Evolutionary conservation across 1,140 invertebrate genomes (phyloP).

Genomic region (Apis florea): DNA sequence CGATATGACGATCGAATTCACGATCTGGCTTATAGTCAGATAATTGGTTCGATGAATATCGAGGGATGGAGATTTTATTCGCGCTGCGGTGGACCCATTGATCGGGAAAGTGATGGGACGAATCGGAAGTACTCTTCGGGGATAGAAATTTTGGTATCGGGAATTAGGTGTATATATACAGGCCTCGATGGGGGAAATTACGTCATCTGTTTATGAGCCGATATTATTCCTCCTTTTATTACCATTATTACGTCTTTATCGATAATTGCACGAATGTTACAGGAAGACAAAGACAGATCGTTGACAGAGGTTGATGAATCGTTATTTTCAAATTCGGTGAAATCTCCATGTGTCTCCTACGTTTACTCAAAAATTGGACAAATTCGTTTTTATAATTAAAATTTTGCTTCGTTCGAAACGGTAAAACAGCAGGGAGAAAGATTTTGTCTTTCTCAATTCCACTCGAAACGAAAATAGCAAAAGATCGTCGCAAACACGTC

Average conservation of each 20-base stretch:
- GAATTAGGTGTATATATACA: neutral
- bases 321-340: too few relatives aligned
- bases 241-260: neutral
- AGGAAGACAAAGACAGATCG: too few relatives aligned
- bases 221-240: neutral
- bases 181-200: neutral
- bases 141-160: neutral
- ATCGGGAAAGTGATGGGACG: neutral
- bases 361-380: too few relatives aligned
- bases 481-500: too few relatives aligned
- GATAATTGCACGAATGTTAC: neutral
- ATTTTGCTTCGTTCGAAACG: too few relatives aligned
- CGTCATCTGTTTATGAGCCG: neutral
- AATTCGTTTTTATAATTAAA: too few relatives aligned
- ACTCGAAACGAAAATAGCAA: too few relatives aligned
- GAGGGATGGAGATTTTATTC: slow-evolving; percentile 1
- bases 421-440: too few relatives aligned
- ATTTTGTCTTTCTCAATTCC: too few relatives aligned
- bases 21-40: neutral
- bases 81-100: neutral
- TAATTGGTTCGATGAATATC: slow-evolving; percentile 18
- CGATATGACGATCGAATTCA: neutral
- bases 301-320: too few relatives aligned
- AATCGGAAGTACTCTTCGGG: too few relatives aligned
- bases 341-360: too few relatives aligned